phyloP scores from a whole-genome alignment of 2,888 invertebrate species.

The Volucella zonaria region DNA sequence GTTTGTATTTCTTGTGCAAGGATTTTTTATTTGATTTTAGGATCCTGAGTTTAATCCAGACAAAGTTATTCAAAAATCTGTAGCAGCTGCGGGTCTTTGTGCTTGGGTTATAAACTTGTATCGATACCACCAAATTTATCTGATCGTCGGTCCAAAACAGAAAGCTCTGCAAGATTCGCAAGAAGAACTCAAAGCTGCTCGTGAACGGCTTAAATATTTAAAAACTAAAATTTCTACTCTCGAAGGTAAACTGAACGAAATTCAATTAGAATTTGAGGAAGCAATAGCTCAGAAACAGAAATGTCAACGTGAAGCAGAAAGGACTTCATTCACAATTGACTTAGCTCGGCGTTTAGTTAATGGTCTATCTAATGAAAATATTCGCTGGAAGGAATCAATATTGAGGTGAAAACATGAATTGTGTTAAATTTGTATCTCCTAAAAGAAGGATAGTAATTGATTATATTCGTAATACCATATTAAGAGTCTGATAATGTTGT shows the following conservation, averaged over 20 bases:
- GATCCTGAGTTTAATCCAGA: slow-evolving; percentile 93
- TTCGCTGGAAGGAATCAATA: slow-evolving; percentile 82
- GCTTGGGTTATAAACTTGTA: slow-evolving; percentile 97
- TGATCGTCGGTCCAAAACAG: slow-evolving; percentile 96
- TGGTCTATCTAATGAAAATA: slow-evolving; percentile 95
- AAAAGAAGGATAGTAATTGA: background rate
- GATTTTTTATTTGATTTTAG: slow-evolving; percentile 71
- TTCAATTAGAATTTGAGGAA: slow-evolving; percentile 93
- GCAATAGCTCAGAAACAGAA: slow-evolving; percentile 94
- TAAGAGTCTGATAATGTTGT: too few relatives aligned
- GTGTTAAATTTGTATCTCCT: background rate
- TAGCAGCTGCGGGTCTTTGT: slow-evolving; percentile 96
- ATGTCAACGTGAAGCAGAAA: slow-evolving; percentile 96
- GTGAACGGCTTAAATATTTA: slow-evolving; percentile 90
- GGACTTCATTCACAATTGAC: slow-evolving; percentile 93
- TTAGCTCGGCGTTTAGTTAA: slow-evolving; percentile 96
- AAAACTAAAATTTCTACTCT: slow-evolving; percentile 87
- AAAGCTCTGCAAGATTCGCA: slow-evolving; percentile 94
- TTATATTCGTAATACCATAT: background rate
- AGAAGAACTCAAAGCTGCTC: slow-evolving; percentile 91
- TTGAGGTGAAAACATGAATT: slow-evolving; percentile 77
- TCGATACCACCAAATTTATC: slow-evolving; percentile 94
- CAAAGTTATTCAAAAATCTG: slow-evolving; percentile 92
- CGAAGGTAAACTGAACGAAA: slow-evolving; percentile 89
- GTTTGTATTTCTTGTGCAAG: background rate